Base-by-base conservation (phyloP, 2,113 vertebrate genomes). In the Pholis gunnellus region DNA sequence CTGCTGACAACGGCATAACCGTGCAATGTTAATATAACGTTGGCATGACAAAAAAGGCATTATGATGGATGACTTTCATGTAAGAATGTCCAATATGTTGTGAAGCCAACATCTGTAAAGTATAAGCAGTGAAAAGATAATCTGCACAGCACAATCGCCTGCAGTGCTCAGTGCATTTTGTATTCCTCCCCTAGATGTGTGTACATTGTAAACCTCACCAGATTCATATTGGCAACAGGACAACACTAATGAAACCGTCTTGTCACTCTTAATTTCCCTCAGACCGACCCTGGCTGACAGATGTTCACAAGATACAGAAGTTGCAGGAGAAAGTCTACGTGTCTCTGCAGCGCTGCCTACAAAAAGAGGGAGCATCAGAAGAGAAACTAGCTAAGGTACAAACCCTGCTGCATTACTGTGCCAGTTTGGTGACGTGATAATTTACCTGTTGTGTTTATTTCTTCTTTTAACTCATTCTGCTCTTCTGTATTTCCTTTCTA, bases 261-360 rank as follows among this genome's bases (percentile, higher is more conserved):
- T 36, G 46, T 60, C 27, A 1, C 0, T 18, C 6, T n/a, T 46
- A 0, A 44, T 85, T 54, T 61, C 56, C 0, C 44, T 1, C 80
- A 98, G 97, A 98, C 83, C 96, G 96, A 29, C 95, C 94, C 0
- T 97, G 97, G 97, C 89, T 98, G 68, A 97, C 95, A 0, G 97
- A 98, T 90, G 90, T 95, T 66, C 96, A 95, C 79, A 96, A 97
- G 90, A 95, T 98, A n/a, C 96, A 97, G 87, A 97, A 96, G 90
- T 92, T 97, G 79, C 97, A 98, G 88, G 96, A 97, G 89, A 97
- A 96, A 70, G 94, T 97, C 73, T 98, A 97, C 0, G 69, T 96
- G 79, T 95, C 97, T 52, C 91, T 98, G 89, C 96, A 97, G 90
- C 94, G 95, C 9, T 96, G 96, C 83, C 93, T 97, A 91, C 96